Conservation (phyloP, 2,113 vertebrate species). For the Anas platyrhynchos region DNA sequence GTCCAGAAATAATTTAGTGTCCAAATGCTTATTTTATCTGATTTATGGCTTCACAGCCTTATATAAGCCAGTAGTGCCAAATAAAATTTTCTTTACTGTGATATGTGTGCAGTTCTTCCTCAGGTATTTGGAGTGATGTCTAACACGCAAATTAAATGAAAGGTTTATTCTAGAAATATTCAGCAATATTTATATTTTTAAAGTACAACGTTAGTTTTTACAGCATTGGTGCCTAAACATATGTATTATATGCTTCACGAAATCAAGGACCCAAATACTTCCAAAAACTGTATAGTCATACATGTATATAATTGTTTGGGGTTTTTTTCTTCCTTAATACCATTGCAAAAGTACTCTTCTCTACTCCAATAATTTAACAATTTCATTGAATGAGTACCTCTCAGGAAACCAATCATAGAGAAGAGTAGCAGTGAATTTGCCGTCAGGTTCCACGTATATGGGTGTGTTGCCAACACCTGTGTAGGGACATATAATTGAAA, state of each 20-base stretch:
- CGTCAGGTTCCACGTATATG: not conserved
- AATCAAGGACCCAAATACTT: not conserved
- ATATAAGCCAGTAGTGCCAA: constrained; percentile 27
- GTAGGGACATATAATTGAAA: not conserved
- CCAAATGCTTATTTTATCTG: constrained; percentile 27
- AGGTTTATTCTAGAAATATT: not conserved
- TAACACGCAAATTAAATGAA: not conserved
- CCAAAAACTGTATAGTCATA: not conserved
- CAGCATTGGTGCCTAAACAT: not conserved
- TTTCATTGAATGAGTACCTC: not conserved
- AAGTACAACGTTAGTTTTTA: not conserved
- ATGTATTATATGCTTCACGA: not conserved
- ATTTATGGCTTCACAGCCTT: constrained; percentile 29
- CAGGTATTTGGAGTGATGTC: constrained; percentile 1
- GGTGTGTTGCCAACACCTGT: not conserved
- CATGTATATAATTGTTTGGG: not conserved
- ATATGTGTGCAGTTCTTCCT: constrained; percentile 1
- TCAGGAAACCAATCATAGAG: not conserved
- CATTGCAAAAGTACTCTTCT: not conserved
- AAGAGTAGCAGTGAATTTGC: not conserved
- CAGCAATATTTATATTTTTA: not conserved
- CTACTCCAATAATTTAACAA: not conserved
- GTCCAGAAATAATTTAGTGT: constrained; percentile 43
- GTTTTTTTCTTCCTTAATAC: not conserved
- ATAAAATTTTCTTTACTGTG: constrained; percentile 46